Conservation (phyloP, 2,797 vertebrate genomes). For the Gymnoscopelus microlampas region DNA sequence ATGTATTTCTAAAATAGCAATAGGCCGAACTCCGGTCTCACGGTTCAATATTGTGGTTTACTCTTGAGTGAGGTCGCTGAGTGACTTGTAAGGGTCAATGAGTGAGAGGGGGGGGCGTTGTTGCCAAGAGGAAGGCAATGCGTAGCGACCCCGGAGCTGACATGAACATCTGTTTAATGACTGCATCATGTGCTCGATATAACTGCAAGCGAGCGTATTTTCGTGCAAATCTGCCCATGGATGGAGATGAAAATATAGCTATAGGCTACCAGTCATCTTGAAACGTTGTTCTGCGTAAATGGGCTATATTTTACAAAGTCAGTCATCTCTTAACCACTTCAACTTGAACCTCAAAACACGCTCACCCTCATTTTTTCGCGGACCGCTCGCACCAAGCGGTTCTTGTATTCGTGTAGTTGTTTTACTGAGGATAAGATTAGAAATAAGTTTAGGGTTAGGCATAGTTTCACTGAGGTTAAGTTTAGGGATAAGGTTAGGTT, state of each 20-base stretch:
- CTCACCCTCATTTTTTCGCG: no score
- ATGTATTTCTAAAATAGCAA: slow-evolving; percentile 67
- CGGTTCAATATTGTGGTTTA: slow-evolving; percentile 64
- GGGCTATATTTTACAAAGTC: no score
- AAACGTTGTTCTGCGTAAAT: not conserved
- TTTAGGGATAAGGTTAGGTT: no score
- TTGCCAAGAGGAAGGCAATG: slow-evolving; percentile 49
- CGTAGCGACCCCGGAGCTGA: slow-evolving; percentile 21
- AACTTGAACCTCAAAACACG: no score
- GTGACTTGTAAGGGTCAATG: slow-evolving; percentile 63
- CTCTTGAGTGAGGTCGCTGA: slow-evolving; percentile 56
- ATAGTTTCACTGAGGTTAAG: no score
- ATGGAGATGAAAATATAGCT: slow-evolving; percentile 16
- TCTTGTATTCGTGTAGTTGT: no score
- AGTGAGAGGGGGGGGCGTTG: slow-evolving; percentile 17
- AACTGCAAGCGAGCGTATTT: slow-evolving; percentile 42
- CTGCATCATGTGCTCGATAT: slow-evolving; percentile 49
- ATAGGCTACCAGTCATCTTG: not conserved
- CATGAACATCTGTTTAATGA: slow-evolving; percentile 71
- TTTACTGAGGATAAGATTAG: no score
- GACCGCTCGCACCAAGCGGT: no score
- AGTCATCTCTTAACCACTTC: no score
- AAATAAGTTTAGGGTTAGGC: no score
- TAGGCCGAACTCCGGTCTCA: slow-evolving; percentile 65
- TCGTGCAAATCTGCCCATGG: slow-evolving; percentile 26